Evolutionary conservation across 1,140 invertebrate species (phyloP).

Genomic region (Xylocopa sonorina): DNA sequence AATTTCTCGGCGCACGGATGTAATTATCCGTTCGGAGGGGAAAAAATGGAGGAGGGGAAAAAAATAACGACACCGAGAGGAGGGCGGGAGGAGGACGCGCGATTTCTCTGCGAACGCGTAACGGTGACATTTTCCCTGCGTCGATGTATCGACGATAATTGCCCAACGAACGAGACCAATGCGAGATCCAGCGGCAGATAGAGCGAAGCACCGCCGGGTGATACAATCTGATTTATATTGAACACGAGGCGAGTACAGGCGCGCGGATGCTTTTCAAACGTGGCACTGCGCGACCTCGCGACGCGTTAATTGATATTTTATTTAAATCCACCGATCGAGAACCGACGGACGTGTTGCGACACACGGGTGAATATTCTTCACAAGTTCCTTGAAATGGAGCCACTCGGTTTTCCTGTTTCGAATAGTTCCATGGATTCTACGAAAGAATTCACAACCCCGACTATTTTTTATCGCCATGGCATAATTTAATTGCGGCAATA

Average conservation of each 20-base stretch:
- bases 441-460: too few species aligned
- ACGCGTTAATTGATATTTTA: slow-evolving; percentile 70
- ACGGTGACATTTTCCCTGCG: slow-evolving; percentile 73
- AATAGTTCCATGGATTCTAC: background rate
- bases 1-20: slow-evolving; percentile 48
- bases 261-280: slow-evolving; percentile 45
- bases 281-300: slow-evolving; percentile 36
- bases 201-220: slow-evolving; percentile 63
- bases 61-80: slow-evolving; percentile 34
- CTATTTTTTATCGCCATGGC: too few species aligned
- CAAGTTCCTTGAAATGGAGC: background rate
- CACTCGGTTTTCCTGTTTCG: background rate
- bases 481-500: too few species aligned
- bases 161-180: slow-evolving; percentile 67
- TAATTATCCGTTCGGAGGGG: slow-evolving; percentile 35
- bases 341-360: slow-evolving; percentile 2
- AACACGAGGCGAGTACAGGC: slow-evolving; percentile 63
- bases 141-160: slow-evolving; percentile 77
- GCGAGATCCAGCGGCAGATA: slow-evolving; percentile 71
- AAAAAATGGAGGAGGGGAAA: too few species aligned
- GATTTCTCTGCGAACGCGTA: slow-evolving; percentile 38
- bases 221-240: slow-evolving; percentile 80
- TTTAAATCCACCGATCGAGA: slow-evolving; percentile 56
- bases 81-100: background rate
- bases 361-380: slow-evolving; percentile 32